Evolutionary conservation across 2,797 vertebrate species (phyloP).

Genomic region (Distichodus sexfasciatus): DNA sequence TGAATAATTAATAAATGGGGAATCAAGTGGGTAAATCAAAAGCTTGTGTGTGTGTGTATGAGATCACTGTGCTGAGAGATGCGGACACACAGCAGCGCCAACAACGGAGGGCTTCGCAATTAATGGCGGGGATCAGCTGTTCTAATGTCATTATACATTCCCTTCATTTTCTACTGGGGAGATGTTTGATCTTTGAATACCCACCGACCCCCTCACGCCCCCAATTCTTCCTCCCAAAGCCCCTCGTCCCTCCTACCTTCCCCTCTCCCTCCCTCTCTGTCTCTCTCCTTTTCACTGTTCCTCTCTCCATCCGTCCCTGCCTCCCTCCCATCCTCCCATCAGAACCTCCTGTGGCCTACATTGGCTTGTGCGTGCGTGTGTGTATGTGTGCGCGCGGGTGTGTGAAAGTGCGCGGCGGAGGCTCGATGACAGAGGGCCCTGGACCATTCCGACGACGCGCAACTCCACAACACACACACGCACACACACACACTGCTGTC

Average conservation of each 20-base stretch:
- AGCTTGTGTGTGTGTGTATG: slow-evolving; percentile 10
- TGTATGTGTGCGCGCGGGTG: slow-evolving; percentile 30
- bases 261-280: slow-evolving; percentile 59
- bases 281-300: slow-evolving; percentile 51
- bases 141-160: slow-evolving; percentile 75
- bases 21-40: neutral
- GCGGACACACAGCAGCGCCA: neutral
- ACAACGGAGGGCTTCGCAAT: slow-evolving; percentile 27
- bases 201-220: slow-evolving; percentile 70
- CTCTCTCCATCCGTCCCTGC: slow-evolving; percentile 34
- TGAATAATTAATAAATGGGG: slow-evolving; percentile 12
- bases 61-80: neutral
- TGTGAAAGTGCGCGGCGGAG: slow-evolving; percentile 54
- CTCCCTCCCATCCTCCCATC: slow-evolving; percentile 44
- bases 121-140: slow-evolving; percentile 70
- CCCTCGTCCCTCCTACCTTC: slow-evolving; percentile 62
- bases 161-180: slow-evolving; percentile 76
- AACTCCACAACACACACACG: slow-evolving; percentile 37
- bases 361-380: slow-evolving; percentile 55
- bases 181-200: slow-evolving; percentile 83
- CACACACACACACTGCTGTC: slow-evolving; percentile 3
- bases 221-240: too few relatives aligned
- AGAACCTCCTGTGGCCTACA: slow-evolving; percentile 56
- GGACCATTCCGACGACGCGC: slow-evolving; percentile 49
- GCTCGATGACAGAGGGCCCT: slow-evolving; percentile 57